Percentiles rank a stretch among this genome's conserved stretches.
phyloP scores from a whole-genome alignment of 1,140 invertebrate genomes.

The Ceratitis capitata region DNA sequence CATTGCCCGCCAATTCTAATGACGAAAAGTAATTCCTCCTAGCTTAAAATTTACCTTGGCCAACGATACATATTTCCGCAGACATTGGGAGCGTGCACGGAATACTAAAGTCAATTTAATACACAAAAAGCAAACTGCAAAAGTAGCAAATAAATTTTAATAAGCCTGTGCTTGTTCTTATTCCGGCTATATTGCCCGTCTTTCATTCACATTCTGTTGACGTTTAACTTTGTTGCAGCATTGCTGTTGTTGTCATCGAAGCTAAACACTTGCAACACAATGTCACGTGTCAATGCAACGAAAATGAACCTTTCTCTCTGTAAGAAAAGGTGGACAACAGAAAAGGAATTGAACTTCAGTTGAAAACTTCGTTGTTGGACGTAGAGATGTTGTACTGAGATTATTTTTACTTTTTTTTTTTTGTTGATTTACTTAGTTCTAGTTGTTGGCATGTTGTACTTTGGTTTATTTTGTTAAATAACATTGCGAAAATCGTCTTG shows the following conservation, averaged over 20 bases:
- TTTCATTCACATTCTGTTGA: neutral
- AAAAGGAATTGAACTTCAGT: neutral
- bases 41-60: neutral
- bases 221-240: neutral
- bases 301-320: conserved; percentile 5
- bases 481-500: neutral
- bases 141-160: neutral
- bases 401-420: neutral
- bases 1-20: too few relatives aligned
- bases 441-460: neutral
- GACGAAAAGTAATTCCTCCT: too few relatives aligned
- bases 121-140: neutral
- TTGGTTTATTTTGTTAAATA: neutral
- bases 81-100: too few relatives aligned
- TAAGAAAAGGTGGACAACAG: neutral
- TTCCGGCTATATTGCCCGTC: neutral
- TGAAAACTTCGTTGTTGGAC: neutral
- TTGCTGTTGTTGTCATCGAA: neutral
- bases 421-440: too few relatives aligned
- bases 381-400: too few relatives aligned
- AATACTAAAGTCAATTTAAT: too few relatives aligned
- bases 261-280: neutral
- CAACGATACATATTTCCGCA: too few relatives aligned
- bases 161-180: neutral
- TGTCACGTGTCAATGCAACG: conserved; percentile 15